Conservation (phyloP, 2,113 vertebrate genomes). For the Chloropsis cyanopogon region DNA sequence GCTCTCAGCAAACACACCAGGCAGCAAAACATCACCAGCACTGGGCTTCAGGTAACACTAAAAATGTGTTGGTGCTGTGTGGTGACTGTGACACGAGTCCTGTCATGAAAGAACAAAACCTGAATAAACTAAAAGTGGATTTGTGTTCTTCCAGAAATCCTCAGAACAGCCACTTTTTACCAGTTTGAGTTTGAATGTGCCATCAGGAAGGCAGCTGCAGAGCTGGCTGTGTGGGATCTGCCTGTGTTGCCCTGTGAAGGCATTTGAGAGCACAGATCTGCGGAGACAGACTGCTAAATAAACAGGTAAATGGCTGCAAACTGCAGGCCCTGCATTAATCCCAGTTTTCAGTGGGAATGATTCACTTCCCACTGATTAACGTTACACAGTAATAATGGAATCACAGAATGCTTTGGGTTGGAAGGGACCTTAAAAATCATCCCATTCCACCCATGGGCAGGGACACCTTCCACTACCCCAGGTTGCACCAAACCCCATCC, state of each 20-base stretch:
- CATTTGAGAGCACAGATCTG: not conserved
- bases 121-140: not conserved
- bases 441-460: rapidly evolving
- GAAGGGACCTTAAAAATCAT: not conserved
- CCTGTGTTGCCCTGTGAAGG: not conserved
- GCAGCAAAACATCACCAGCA: not conserved
- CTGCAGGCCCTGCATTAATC: not conserved
- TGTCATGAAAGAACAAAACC: not conserved
- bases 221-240: not conserved
- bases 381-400: not conserved
- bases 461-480: not conserved
- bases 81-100: rapidly evolving
- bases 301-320: not conserved
- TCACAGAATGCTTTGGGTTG: not conserved
- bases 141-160: not conserved
- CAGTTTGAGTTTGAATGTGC: not conserved
- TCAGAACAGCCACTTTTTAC: not conserved
- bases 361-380: not conserved
- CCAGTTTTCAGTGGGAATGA: not conserved
- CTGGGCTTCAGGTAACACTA: too few species aligned
- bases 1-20: not conserved
- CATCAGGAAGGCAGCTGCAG: not conserved
- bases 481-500: not conserved
- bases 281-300: not conserved
- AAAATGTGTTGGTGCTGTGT: rapidly evolving